These are phyloP conservation scores for Acronicta psi DNA, from an alignment of 2,888 invertebrate genomes.

Conservation along the genomic window DNA sequence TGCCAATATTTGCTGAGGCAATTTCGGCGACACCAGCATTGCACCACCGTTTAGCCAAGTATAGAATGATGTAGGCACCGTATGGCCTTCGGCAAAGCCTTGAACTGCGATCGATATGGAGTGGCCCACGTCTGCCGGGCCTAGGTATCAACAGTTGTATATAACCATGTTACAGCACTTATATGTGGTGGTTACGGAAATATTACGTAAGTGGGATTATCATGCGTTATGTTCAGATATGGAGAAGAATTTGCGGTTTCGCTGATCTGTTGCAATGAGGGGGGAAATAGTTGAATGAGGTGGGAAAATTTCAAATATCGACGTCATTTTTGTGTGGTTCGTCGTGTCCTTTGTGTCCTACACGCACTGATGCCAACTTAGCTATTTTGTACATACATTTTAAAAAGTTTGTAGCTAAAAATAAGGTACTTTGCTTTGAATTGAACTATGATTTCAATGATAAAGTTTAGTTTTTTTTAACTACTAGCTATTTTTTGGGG, in stretches of 20 bases:
- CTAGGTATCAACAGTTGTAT: conserved; percentile 50
- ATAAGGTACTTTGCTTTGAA: too few relatives aligned
- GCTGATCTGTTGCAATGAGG: not conserved
- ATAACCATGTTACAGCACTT: conserved; percentile 23
- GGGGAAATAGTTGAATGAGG: too few relatives aligned
- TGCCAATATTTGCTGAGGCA: conserved; percentile 37
- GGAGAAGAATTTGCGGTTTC: conserved; percentile 9
- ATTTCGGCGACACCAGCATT: conserved; percentile 32
- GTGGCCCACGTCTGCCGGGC: conserved; percentile 56
- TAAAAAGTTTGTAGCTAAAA: too few relatives aligned
- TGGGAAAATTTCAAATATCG: too few relatives aligned
- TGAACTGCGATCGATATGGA: conserved; percentile 73
- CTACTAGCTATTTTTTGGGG: too few relatives aligned
- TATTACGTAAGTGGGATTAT: conserved; percentile 12
- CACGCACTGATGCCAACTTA: too few relatives aligned
- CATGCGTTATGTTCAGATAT: not conserved
- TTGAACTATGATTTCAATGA: too few relatives aligned
- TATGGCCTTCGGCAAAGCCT: conserved; percentile 66
- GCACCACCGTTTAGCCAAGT: conserved; percentile 45
- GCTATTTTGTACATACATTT: too few relatives aligned
- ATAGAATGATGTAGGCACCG: conserved; percentile 46
- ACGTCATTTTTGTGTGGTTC: too few relatives aligned
- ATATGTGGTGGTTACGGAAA: conserved; percentile 23
- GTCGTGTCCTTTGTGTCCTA: too few relatives aligned
- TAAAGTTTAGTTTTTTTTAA: too few relatives aligned